Evolutionary conservation across 2,113 vertebrate genomes (phyloP).

Genomic region (Stigmatopora argus): DNA sequence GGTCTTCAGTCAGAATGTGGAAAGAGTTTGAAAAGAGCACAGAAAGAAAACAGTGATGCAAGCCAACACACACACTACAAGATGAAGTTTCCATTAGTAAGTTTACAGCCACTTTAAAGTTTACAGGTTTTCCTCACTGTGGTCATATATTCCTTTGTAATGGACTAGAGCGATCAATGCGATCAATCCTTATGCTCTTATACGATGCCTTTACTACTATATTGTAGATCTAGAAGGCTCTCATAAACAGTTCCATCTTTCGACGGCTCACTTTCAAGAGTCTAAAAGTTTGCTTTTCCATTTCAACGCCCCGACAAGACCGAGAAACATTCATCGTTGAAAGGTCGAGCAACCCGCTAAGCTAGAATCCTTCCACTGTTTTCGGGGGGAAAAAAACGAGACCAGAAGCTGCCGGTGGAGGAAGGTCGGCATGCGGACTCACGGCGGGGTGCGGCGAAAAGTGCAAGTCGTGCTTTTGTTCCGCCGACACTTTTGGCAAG

Average conservation of each 20-base stretch:
- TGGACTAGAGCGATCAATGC: background rate
- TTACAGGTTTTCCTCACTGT: constrained; percentile 23
- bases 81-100: background rate
- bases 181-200: background rate
- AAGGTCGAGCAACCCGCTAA: constrained; percentile 5
- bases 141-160: background rate
- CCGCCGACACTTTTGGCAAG: constrained; percentile 32
- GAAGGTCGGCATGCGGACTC: constrained; percentile 12
- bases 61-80: no score
- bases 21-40: background rate
- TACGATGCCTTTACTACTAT: background rate
- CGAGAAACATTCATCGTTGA: constrained; percentile 41
- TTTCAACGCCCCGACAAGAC: constrained; percentile 64
- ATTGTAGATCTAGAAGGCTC: background rate
- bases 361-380: constrained; percentile 1
- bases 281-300: background rate
- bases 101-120: background rate
- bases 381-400: constrained; percentile 11
- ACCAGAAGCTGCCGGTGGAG: constrained; percentile 5
- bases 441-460: constrained; percentile 25
- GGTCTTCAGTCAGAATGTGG: background rate
- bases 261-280: background rate
- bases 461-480: constrained; percentile 50
- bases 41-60: background rate
- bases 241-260: background rate